phyloP scores from a whole-genome alignment of 2,888 invertebrate species.

The Tiliacea citrago region DNA sequence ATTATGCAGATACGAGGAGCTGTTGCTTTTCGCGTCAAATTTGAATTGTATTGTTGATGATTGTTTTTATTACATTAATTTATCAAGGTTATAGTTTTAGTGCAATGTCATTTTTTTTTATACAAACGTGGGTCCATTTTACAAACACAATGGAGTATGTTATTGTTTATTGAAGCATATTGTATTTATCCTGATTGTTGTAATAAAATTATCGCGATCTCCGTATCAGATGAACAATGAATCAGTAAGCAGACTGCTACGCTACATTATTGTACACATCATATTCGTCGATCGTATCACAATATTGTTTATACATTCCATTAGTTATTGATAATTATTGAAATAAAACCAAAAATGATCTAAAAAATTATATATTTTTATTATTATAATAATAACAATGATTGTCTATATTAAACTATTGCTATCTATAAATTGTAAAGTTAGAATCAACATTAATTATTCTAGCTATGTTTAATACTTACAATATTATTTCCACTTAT shows the following conservation, averaged over 20 bases:
- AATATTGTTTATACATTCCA: constrained; percentile 58
- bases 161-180: neutral
- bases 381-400: constrained; percentile 33
- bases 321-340: constrained; percentile 23
- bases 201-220: neutral
- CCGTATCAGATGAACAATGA: constrained; percentile 13
- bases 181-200: neutral
- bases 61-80: constrained; percentile 23
- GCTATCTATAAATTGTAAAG: constrained; percentile 27
- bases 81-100: constrained; percentile 19
- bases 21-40: constrained; percentile 9
- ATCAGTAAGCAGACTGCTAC: neutral
- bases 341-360: constrained; percentile 56
- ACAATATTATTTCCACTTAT: constrained; percentile 10
- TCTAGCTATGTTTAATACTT: constrained; percentile 28
- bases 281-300: too few relatives aligned
- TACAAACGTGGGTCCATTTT: neutral
- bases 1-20: neutral
- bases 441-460: constrained; percentile 26
- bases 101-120: constrained; percentile 10
- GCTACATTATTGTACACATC: too few relatives aligned
- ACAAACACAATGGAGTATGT: constrained; percentile 15
- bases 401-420: constrained; percentile 40
- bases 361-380: constrained; percentile 36
- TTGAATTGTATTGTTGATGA: constrained; percentile 7